Conservation (phyloP, 2,888 invertebrate genomes). For the Melikaiella ostensackeni region DNA sequence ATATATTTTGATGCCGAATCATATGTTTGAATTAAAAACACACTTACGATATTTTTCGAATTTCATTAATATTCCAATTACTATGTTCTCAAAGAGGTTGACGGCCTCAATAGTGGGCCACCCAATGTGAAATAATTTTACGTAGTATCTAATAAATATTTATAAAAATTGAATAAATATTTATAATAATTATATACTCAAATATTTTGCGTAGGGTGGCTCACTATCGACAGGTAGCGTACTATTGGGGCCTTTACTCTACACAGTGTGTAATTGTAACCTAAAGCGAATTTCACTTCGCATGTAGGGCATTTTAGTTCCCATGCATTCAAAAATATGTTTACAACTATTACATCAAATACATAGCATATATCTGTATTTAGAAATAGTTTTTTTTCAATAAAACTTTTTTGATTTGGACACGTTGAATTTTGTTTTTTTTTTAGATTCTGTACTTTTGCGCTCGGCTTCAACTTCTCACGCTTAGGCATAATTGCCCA, state of each 20-base stretch:
- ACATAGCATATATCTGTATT: constrained; percentile 70
- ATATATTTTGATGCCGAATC: neutral
- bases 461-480: constrained; percentile 65
- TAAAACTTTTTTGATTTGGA: constrained; percentile 76
- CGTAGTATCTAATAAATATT: too few species aligned
- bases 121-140: too few species aligned
- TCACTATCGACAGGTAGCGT: too few species aligned
- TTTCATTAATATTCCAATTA: neutral
- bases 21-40: neutral
- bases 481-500: neutral
- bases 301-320: neutral
- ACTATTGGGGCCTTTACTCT: too few species aligned
- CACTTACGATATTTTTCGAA: neutral
- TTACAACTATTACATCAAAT: constrained; percentile 16
- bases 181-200: too few species aligned
- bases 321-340: constrained; percentile 18
- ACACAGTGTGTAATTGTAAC: constrained; percentile 5
- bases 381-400: constrained; percentile 73
- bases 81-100: neutral
- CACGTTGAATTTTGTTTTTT: constrained; percentile 74
- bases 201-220: too few species aligned
- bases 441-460: constrained; percentile 68
- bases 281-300: constrained; percentile 8
- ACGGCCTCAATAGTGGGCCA: too few species aligned
- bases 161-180: too few species aligned